Percentiles rank a stretch among this genome's conserved stretches.
phyloP scores from a whole-genome alignment of 2,113 vertebrate genomes.

The Scytalopus superciliaris region DNA sequence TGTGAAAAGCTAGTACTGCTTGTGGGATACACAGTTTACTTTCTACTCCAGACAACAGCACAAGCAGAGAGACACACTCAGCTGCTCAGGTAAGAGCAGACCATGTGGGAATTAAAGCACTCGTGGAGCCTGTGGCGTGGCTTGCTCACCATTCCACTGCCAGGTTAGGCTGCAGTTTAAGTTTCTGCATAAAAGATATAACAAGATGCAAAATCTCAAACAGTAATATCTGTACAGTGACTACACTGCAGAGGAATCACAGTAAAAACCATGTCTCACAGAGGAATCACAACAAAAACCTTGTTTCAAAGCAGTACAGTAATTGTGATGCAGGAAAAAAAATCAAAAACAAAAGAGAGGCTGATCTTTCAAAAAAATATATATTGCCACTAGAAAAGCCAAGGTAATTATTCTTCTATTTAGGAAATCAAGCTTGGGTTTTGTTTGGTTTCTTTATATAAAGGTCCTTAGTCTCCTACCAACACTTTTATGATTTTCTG shows the following conservation, averaged over 20 bases:
- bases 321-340: not conserved
- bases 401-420: slow-evolving; percentile 39
- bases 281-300: not conserved
- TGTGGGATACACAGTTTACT: not conserved
- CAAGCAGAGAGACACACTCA: not conserved
- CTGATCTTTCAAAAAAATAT: not conserved
- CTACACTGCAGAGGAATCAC: not conserved
- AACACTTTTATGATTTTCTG: not conserved
- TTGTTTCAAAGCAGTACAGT: not conserved
- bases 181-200: not conserved
- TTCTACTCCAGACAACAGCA: not conserved
- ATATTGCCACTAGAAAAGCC: not conserved
- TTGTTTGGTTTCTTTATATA: not conserved
- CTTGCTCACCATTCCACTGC: not conserved
- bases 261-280: not conserved
- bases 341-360: not conserved
- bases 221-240: not conserved
- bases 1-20: not conserved
- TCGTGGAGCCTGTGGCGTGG: not conserved
- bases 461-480: not conserved
- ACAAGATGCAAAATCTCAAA: slow-evolving; percentile 44
- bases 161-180: not conserved
- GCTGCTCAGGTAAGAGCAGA: not conserved
- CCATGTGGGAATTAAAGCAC: not conserved
- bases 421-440: not conserved